Conservation (phyloP, 2,888 invertebrate species). For the Nomada lathburiana region DNA sequence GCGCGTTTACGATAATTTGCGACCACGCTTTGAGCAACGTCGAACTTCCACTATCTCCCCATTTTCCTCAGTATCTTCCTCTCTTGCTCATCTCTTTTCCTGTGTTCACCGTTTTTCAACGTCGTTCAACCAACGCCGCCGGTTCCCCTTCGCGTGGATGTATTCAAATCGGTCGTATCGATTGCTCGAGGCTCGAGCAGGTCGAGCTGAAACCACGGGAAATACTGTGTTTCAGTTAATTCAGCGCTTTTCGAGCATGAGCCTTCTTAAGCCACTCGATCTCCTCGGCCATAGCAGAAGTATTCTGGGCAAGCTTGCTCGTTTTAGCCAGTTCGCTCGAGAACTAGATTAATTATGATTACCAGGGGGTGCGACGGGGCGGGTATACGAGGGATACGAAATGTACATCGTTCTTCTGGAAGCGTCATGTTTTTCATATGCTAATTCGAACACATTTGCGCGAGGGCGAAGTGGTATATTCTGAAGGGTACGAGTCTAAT, state of each 20-base stretch:
- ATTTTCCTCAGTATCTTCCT: background rate
- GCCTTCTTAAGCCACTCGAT: conserved; percentile 41
- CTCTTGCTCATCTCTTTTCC: no score
- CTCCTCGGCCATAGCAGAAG: conserved; percentile 5
- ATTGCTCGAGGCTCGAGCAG: conserved; percentile 18
- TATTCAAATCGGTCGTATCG: conserved; percentile 35
- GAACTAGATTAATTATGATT: conserved; percentile 40
- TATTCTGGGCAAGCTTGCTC: conserved; percentile 8
- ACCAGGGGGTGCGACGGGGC: background rate
- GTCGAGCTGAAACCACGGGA: conserved; percentile 14
- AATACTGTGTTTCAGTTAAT: conserved; percentile 37
- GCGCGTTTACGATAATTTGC: conserved; percentile 1
- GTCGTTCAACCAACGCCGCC: background rate
- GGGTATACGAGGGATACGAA: background rate
- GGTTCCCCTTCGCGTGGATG: background rate
- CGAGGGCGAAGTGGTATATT: no score
- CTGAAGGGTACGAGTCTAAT: background rate
- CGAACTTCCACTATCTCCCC: background rate
- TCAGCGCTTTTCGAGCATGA: conserved; percentile 53
- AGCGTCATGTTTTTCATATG: background rate
- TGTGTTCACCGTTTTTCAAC: background rate
- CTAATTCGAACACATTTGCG: background rate
- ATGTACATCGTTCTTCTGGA: background rate
- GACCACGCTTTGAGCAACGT: background rate
- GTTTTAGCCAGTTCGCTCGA: conserved; percentile 17